phyloP scores from a whole-genome alignment of 2,888 invertebrate genomes.

The Omphaloscelis lunosa region DNA sequence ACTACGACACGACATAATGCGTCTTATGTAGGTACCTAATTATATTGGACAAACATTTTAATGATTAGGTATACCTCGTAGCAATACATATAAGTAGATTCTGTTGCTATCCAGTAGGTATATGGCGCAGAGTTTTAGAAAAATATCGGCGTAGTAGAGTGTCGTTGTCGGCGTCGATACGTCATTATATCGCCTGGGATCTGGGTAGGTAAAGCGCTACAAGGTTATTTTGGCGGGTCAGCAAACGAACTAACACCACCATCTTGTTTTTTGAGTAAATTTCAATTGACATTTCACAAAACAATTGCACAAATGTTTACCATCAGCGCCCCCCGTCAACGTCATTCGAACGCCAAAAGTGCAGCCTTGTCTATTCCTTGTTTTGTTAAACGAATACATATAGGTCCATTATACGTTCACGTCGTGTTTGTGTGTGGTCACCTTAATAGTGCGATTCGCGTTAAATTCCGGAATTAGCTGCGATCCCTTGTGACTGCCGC shows the following conservation, averaged over 20 bases:
- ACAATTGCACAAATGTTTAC: no score
- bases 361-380: no score
- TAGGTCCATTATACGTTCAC: background rate
- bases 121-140: background rate
- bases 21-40: background rate
- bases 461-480: conserved; percentile 8
- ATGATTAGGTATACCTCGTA: background rate
- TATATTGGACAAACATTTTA: background rate
- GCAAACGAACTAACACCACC: background rate
- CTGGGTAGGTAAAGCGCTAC: background rate
- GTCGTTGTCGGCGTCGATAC: background rate
- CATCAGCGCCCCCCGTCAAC: background rate
- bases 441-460: conserved; percentile 3
- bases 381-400: background rate
- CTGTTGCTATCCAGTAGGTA: background rate
- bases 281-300: no score
- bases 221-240: background rate
- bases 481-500: conserved; percentile 12
- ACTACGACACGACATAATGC: no score
- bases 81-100: background rate
- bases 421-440: conserved; percentile 6
- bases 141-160: no score
- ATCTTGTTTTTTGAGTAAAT: background rate
- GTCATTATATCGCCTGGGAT: background rate
- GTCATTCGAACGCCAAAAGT: background rate